A percentile compares a stretch with the other conserved stretches of the same genome.
Conservation (phyloP, 2,888 invertebrate genomes). For the Nemurella pictetii region DNA sequence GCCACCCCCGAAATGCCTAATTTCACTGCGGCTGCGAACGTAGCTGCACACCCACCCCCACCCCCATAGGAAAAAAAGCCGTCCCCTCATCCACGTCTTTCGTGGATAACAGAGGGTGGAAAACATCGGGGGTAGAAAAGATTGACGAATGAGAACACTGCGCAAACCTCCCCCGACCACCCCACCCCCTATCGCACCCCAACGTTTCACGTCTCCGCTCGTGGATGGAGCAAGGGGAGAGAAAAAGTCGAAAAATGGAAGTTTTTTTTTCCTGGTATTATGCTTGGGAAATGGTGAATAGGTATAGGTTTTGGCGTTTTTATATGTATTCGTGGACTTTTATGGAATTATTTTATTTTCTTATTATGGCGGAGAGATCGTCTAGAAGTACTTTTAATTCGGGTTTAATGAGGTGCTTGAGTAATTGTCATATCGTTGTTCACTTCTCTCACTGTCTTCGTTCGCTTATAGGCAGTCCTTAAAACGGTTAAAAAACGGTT, state of each 20-base stretch:
- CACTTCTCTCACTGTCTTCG: background rate
- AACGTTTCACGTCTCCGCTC: background rate
- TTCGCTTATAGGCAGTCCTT: background rate
- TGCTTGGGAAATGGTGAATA: constrained; percentile 25
- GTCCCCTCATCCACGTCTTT: background rate
- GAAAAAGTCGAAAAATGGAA: constrained; percentile 6
- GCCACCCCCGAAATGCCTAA: constrained; percentile 21
- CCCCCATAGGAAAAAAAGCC: constrained; percentile 4
- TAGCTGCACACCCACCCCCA: background rate
- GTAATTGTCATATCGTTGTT: constrained; percentile 12
- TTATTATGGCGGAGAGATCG: background rate
- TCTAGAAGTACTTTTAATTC: background rate
- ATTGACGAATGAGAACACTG: constrained; percentile 36
- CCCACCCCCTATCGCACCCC: background rate
- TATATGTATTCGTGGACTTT: background rate
- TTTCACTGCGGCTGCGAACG: constrained; percentile 23
- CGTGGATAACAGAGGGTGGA: constrained; percentile 26
- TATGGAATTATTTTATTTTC: background rate
- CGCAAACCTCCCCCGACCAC: constrained; percentile 1
- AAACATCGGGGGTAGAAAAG: constrained; percentile 15
- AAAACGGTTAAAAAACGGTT: too few species aligned
- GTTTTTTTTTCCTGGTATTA: background rate
- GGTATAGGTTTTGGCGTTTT: background rate
- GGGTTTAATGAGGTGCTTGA: constrained; percentile 14
- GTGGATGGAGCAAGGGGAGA: background rate